A percentile compares a stretch with the other conserved stretches of the same genome.
Evolutionary conservation across 2,113 vertebrate species (phyloP).

Genomic region (Gadus macrocephalus): DNA sequence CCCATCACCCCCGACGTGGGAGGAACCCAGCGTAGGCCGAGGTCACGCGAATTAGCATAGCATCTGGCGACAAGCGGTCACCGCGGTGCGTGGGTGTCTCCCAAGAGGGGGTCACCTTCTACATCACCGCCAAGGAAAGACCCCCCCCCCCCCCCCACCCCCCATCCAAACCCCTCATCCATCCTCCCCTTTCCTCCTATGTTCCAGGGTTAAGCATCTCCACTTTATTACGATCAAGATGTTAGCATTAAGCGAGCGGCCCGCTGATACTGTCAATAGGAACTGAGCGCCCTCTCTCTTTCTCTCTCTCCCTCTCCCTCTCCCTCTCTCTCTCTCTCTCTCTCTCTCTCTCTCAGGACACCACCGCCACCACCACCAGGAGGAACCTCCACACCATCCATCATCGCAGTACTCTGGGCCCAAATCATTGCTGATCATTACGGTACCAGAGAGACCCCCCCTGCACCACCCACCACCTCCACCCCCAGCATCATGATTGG

Average conservation of each 20-base stretch:
- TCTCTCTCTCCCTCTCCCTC: conserved; percentile 31
- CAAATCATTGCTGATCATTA: conserved; percentile 72
- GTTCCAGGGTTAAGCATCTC: conserved; percentile 72
- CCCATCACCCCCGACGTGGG: conserved; percentile 50
- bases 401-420: conserved; percentile 67
- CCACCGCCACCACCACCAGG: conserved; percentile 11
- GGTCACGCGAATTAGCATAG: conserved; percentile 76
- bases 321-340: conserved; percentile 21
- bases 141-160: conserved; percentile 25
- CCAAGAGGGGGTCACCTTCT: conserved; percentile 70
- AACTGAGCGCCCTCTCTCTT: conserved; percentile 30
- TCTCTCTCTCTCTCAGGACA: conserved; percentile 56
- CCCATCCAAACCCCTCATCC: too few species aligned
- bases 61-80: conserved; percentile 67
- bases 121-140: conserved; percentile 63
- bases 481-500: conserved; percentile 49
- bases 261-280: conserved; percentile 59
- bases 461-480: neutral
- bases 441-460: conserved; percentile 56
- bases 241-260: conserved; percentile 55
- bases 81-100: conserved; percentile 64
- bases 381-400: conserved; percentile 55
- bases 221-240: conserved; percentile 80
- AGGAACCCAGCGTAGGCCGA: conserved; percentile 56
- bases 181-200: neutral